These are phyloP conservation scores for Pyralis farinalis DNA, from an alignment of 2,888 invertebrate genomes.

Conservation along the genomic window DNA sequence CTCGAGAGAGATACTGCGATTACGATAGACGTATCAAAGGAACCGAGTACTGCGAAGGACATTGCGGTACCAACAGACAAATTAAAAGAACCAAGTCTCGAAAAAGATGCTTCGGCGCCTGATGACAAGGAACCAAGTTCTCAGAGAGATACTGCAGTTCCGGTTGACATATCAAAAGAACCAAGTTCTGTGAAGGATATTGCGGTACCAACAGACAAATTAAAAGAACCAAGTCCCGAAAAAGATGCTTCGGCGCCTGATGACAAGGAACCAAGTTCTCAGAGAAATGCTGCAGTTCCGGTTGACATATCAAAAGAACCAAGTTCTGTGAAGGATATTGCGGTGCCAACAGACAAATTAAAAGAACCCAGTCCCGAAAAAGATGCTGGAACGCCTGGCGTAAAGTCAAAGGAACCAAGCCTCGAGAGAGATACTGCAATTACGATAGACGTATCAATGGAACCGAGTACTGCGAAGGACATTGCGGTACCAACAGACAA, in stretches of 20 bases:
- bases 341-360: neutral
- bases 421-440: neutral
- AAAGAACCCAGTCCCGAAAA: neutral
- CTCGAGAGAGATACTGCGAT: slow-evolving; percentile 1
- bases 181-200: slow-evolving; percentile 4
- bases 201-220: slow-evolving; percentile 8
- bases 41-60: slow-evolving; percentile 8
- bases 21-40: slow-evolving; percentile 2
- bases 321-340: neutral
- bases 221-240: slow-evolving; percentile 10
- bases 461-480: slow-evolving; percentile 12
- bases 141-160: slow-evolving; percentile 9
- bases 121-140: neutral
- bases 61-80: neutral
- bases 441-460: slow-evolving; percentile 7
- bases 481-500: slow-evolving; percentile 1
- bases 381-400: slow-evolving; percentile 1
- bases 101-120: slow-evolving; percentile 8
- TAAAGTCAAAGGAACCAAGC: slow-evolving; percentile 9
- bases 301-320: neutral
- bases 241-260: neutral
- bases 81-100: slow-evolving; percentile 8
- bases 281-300: neutral
- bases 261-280: slow-evolving; percentile 16
- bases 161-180: slow-evolving; percentile 10